Percentiles rank a stretch among this genome's conserved stretches.
Conservation (phyloP, 2,797 vertebrate species). For the Argentina silus region DNA sequence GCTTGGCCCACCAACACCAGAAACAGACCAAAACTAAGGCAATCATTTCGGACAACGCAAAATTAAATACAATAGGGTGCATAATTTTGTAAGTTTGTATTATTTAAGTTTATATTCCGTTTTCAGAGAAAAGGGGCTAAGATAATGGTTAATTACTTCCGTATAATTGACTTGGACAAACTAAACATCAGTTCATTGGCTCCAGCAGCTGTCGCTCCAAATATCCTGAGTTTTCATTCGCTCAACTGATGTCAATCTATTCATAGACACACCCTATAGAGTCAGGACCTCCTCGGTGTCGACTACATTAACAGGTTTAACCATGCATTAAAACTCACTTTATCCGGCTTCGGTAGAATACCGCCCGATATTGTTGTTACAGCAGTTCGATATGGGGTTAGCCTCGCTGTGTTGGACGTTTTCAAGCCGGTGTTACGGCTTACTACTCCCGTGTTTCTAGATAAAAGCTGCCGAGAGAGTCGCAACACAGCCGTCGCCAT, state of each 20-base stretch:
- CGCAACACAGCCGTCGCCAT: conserved; percentile 78
- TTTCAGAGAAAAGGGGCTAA: conserved; percentile 1
- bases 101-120: neutral
- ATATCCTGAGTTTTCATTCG: conserved; percentile 48
- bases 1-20: too few species aligned
- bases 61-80: neutral
- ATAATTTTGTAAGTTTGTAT: neutral
- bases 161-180: neutral
- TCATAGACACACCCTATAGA: conserved; percentile 20
- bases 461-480: conserved; percentile 50
- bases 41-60: too few species aligned
- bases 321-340: conserved; percentile 78
- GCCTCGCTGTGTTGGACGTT: conserved; percentile 50
- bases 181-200: conserved; percentile 60
- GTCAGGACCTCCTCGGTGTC: neutral
- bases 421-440: conserved; percentile 51
- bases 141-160: conserved; percentile 56
- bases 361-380: conserved; percentile 84
- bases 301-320: neutral
- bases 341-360: conserved; percentile 88
- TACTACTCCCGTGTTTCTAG: conserved; percentile 40
- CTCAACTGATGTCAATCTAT: conserved; percentile 22
- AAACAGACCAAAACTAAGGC: too few species aligned
- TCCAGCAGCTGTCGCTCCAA: fast-evolving
- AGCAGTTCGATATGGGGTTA: conserved; percentile 67